These are phyloP conservation scores for Lichenostomus cassidix DNA, from an alignment of 2,113 vertebrate genomes.

Conservation along the genomic window DNA sequence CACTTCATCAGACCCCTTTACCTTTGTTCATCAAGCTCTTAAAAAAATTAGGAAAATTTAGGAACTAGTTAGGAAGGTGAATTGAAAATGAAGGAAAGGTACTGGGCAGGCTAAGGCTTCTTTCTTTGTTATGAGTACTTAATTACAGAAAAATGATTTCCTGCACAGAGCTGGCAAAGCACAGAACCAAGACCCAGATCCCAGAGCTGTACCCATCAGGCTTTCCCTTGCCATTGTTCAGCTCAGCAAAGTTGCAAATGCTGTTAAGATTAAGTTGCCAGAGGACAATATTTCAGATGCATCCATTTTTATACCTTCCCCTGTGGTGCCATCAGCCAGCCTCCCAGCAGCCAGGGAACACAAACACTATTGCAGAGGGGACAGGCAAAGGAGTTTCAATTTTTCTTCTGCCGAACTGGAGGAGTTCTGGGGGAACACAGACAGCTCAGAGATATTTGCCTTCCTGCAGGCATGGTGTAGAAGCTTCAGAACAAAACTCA, in stretches of 20 bases:
- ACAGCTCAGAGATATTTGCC: constrained; percentile 12
- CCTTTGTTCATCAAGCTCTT: not conserved
- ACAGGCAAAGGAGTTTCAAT: not conserved
- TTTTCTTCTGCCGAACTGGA: not conserved
- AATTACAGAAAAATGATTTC: not conserved
- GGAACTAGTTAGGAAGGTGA: not conserved
- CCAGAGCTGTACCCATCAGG: not conserved
- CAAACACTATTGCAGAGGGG: not conserved
- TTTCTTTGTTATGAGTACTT: not conserved
- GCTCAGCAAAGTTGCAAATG: not conserved
- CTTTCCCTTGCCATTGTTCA: not conserved
- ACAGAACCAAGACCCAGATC: not conserved
- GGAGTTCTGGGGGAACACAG: not conserved
- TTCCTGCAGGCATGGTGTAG: constrained; percentile 38
- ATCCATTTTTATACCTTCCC: not conserved
- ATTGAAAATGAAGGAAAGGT: not conserved
- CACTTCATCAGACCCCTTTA: not conserved
- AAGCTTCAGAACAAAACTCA: constrained; percentile 33
- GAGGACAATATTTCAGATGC: not conserved
- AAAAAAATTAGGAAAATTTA: not conserved
- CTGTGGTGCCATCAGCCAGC: not conserved
- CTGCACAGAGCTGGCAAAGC: not conserved
- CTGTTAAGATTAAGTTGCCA: not conserved
- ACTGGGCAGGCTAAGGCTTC: not conserved
- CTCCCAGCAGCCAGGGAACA: not conserved